Evolutionary conservation across 53 echinoderm and acorn worm genomes (phyloP).

Genomic region (Glandiceps talaboti): DNA sequence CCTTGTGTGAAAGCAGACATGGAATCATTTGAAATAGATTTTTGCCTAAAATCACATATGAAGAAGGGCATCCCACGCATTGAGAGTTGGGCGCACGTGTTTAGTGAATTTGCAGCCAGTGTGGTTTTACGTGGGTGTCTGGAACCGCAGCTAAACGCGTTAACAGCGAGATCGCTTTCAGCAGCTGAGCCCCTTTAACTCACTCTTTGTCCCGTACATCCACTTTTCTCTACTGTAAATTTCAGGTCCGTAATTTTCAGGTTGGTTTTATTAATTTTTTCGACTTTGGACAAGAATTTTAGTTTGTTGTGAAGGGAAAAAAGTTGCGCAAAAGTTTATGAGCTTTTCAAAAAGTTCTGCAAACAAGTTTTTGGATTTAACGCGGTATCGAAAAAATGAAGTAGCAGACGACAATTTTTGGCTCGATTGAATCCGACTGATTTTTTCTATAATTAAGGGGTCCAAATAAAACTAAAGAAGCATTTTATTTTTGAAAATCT

Average conservation of each 20-base stretch:
- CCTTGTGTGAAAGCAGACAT: background rate
- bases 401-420: background rate
- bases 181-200: background rate
- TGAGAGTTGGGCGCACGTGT: background rate
- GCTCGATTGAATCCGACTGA: conserved; percentile 1
- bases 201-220: background rate
- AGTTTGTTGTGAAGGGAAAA: background rate
- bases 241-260: background rate
- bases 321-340: background rate
- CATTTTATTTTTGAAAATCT: background rate
- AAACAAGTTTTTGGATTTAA: background rate
- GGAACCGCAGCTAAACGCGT: background rate
- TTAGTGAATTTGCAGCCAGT: background rate
- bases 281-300: background rate
- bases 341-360: background rate
- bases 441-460: background rate
- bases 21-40: background rate
- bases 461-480: background rate
- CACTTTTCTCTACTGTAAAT: background rate
- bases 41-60: background rate
- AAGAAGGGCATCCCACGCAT: background rate
- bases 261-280: background rate
- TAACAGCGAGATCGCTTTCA: background rate
- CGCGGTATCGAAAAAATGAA: background rate
- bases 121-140: background rate